These are phyloP conservation scores for Arion vulgaris DNA, from an alignment of 1,140 invertebrate species.

Conservation along the genomic window DNA sequence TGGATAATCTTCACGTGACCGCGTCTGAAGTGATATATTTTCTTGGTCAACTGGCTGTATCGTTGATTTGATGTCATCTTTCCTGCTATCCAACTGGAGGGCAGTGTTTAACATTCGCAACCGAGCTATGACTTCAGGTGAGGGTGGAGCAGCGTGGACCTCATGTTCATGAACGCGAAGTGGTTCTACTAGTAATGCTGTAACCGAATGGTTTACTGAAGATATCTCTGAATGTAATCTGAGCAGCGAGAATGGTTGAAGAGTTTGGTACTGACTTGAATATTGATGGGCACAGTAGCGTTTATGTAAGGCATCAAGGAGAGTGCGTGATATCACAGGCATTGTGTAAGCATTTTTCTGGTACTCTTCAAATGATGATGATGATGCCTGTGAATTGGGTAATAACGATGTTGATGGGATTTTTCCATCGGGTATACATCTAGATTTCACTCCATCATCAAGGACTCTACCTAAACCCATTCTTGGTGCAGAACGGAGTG, in stretches of 20 bases:
- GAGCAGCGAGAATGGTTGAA: constrained; percentile 9
- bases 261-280: neutral
- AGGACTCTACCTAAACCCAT: constrained; percentile 43
- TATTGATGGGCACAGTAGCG: constrained; percentile 50
- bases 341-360: constrained; percentile 29
- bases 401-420: neutral
- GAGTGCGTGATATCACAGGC: constrained; percentile 44
- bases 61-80: neutral
- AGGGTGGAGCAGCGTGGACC: constrained; percentile 24
- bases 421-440: neutral
- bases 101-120: neutral
- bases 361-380: neutral
- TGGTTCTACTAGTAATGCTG: constrained; percentile 17
- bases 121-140: constrained; percentile 21
- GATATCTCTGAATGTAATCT: neutral
- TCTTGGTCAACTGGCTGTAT: no score
- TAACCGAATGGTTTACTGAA: constrained; percentile 3
- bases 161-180: neutral
- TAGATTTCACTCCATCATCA: constrained; percentile 15
- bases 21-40: no score
- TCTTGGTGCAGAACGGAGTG: constrained; percentile 24
- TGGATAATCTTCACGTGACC: no score
- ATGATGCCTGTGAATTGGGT: neutral
- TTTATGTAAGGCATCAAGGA: constrained; percentile 50
- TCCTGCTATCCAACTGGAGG: no score